Percentiles rank a stretch among this genome's conserved stretches.
These are phyloP conservation scores for Adrianichthys oophorus DNA, from an alignment of 2,797 vertebrate genomes.

Conservation along the genomic window DNA sequence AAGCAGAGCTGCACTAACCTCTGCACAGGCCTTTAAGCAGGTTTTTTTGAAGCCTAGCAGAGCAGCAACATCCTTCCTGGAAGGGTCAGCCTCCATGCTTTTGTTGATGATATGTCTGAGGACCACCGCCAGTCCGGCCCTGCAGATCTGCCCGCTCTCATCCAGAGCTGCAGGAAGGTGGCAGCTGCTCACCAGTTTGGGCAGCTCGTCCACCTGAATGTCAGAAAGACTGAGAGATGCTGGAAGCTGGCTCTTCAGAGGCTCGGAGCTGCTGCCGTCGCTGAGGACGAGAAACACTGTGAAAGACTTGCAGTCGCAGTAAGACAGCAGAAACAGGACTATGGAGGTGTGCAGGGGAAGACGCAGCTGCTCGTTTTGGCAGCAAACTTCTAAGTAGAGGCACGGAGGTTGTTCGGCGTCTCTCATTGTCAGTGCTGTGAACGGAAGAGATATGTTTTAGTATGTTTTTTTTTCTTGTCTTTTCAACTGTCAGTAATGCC, in stretches of 20 bases:
- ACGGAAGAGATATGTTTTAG: background rate
- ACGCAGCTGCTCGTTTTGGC: conserved; percentile 64
- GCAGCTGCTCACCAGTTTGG: conserved; percentile 84
- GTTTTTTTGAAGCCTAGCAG: conserved; percentile 98
- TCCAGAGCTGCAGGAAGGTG: conserved; percentile 85
- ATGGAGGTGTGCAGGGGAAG: conserved; percentile 90
- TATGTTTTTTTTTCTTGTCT: background rate
- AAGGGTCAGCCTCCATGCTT: conserved; percentile 76
- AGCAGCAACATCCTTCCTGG: conserved; percentile 81
- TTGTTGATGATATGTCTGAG: conserved; percentile 88
- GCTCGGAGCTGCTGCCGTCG: conserved; percentile 8
- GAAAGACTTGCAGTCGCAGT: conserved; percentile 88
- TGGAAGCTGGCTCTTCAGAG: conserved; percentile 54
- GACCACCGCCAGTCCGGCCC: conserved; percentile 93
- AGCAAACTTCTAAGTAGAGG: conserved; percentile 83
- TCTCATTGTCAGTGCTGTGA: conserved; percentile 75
- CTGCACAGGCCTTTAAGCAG: conserved; percentile 96
- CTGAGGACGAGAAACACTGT: conserved; percentile 54
- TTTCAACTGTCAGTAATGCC: too few relatives aligned
- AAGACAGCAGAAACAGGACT: conserved; percentile 89
- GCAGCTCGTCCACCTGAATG: conserved; percentile 75
- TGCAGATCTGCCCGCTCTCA: conserved; percentile 82
- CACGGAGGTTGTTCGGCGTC: conserved; percentile 69
- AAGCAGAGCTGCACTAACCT: conserved; percentile 78
- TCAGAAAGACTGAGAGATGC: conserved; percentile 58